These are phyloP conservation scores for Notocelia uddmanniana DNA, from an alignment of 2,888 invertebrate genomes.

Conservation along the genomic window DNA sequence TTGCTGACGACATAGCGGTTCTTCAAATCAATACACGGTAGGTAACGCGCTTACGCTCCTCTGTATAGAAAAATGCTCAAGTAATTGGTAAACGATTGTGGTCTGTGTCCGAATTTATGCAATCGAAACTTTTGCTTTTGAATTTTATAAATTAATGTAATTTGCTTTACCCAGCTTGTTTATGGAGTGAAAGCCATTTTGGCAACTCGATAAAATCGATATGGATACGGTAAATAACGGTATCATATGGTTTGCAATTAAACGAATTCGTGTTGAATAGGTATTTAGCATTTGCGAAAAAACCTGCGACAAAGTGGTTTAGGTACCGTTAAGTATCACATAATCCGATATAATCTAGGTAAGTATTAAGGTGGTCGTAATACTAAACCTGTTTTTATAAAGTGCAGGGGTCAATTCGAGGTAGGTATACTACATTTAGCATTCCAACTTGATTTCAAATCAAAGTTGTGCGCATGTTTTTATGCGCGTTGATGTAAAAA, in stretches of 20 bases:
- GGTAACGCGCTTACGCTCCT: too few species aligned
- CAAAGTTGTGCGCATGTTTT: too few species aligned
- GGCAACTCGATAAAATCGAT: constrained; percentile 16
- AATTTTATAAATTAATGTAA: background rate
- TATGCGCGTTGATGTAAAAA: too few species aligned
- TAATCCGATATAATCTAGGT: background rate
- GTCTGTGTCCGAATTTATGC: background rate
- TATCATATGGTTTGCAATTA: constrained; percentile 10
- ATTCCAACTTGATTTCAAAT: too few species aligned
- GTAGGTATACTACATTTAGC: background rate
- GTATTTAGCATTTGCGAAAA: constrained; percentile 17
- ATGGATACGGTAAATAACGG: constrained; percentile 12
- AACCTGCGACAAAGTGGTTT: constrained; percentile 10
- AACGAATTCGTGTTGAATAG: constrained; percentile 10
- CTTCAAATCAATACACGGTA: too few species aligned
- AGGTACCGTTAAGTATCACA: constrained; percentile 5
- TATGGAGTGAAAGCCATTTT: constrained; percentile 21
- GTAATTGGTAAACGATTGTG: background rate
- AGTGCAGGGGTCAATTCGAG: background rate
- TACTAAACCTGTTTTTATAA: background rate
- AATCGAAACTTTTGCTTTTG: background rate
- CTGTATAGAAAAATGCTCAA: too few species aligned
- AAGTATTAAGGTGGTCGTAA: background rate
- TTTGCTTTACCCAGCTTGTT: constrained; percentile 9
- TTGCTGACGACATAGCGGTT: too few species aligned